A percentile compares a stretch with the other conserved stretches of the same genome.
Conservation (phyloP, 2,888 invertebrate genomes). For the Eudasyphora cyanicolor region DNA sequence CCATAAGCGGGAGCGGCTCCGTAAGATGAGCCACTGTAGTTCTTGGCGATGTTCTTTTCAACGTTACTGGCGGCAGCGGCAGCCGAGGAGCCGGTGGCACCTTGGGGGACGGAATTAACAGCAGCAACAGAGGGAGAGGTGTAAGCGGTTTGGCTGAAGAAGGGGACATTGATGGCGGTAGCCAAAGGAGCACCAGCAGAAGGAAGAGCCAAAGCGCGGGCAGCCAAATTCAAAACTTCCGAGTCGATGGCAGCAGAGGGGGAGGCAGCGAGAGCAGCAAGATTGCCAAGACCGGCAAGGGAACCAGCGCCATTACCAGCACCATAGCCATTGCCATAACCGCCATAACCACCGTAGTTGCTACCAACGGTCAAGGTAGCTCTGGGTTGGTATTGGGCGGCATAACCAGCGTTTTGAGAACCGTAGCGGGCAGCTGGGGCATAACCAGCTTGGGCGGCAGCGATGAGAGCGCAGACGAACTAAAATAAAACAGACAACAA, state of each 20-base stretch:
- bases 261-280: not conserved
- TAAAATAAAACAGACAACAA: conserved; percentile 36
- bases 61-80: conserved; percentile 73
- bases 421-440: not conserved
- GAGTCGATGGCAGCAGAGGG: too few relatives aligned
- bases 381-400: conserved; percentile 34
- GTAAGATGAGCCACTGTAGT: conserved; percentile 11
- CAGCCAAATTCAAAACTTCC: conserved; percentile 41
- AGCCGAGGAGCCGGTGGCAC: conserved; percentile 67
- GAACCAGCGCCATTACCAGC: not conserved
- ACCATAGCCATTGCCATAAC: not conserved
- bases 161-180: conserved; percentile 59
- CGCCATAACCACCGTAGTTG: conserved; percentile 10
- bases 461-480: conserved; percentile 61
- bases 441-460: conserved; percentile 54
- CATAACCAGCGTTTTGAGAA: conserved; percentile 45
- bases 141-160: conserved; percentile 51
- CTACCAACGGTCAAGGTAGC: conserved; percentile 17
- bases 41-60: conserved; percentile 38
- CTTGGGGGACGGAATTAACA: not conserved
- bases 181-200: conserved; percentile 39
- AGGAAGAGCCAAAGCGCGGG: conserved; percentile 44
- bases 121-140: conserved; percentile 68
- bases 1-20: not conserved
- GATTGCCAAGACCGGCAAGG: not conserved